Base-by-base conservation (phyloP, 1,140 invertebrate species). In the Dreissena rostriformis region DNA sequence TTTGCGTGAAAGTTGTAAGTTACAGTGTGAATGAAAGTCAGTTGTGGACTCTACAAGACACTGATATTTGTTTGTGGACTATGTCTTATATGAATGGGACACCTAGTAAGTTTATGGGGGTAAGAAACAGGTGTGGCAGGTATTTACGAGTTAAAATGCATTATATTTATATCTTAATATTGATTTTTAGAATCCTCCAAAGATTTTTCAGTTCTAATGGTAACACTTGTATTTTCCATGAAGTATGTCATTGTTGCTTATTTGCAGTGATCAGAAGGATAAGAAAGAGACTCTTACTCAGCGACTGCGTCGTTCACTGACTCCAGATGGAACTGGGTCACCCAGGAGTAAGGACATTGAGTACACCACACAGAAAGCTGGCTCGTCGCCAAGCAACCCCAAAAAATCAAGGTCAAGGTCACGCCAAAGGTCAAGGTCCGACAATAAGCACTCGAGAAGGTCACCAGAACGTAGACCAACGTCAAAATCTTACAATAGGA, bases 221-320 rank as follows among this genome's bases (percentile, higher is more conserved):
- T 39, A 5, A 2, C 2, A 39, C 39, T 39, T 39, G 2, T 39
- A 5, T 39, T 39, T 39, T 39, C 39, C 39, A 39, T 39, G 39
- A 39, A 39, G 39, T 39, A 39, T 8, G 8, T 39, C 39, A 39
- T 39, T 39, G 39, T 39, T 39, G 39, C 39, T 8, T 39, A 39
- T 39, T 66, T 77, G 2, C 63, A 82, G 80, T 71, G 80, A 82
- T 10, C 26, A 12, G 8, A 66, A 74, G 8, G n/a, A 29, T n/a
- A 82, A 75, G 65, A 65, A 67, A 49, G 72, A 74, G 53, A 73
- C 80, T 2, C 51, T 82, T 12, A 70, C 71, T 6, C 49, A 82
- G 66, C 52, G 71, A 61, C 28, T 82, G 28, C 26, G 70, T 5
- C 61, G 51, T 12, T 82, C 80, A n/a, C 39, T 82, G 17, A 82